phyloP scores from a whole-genome alignment of 1,140 invertebrate genomes.

The Pogonomyrmex californicus region DNA sequence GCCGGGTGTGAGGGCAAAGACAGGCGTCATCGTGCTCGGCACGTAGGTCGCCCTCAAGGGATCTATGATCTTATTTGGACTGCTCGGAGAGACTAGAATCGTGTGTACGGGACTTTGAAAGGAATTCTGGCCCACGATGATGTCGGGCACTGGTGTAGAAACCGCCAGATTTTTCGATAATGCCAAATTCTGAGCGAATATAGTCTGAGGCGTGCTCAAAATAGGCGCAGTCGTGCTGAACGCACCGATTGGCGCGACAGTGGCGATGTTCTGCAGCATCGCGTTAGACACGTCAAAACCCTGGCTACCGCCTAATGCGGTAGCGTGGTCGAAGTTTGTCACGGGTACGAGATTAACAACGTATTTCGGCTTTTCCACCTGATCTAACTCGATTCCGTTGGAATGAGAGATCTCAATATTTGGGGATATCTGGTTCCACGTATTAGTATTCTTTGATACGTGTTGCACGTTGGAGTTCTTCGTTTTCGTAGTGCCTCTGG shows the following conservation, averaged over 20 bases:
- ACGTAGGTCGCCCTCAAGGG: conserved; percentile 74
- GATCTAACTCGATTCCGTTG: conserved; percentile 79
- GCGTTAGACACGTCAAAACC: conserved; percentile 84
- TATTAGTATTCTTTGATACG: conserved; percentile 42
- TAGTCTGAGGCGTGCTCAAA: conserved; percentile 71
- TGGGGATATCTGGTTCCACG: conserved; percentile 81
- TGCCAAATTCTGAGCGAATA: conserved; percentile 55
- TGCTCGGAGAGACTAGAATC: conserved; percentile 71
- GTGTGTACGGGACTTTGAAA: conserved; percentile 81
- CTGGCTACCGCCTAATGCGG: conserved; percentile 83
- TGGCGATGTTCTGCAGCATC: conserved; percentile 79
- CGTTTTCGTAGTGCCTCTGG: conserved; percentile 36
- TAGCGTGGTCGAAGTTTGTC: conserved; percentile 83
- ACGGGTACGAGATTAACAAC: conserved; percentile 82
- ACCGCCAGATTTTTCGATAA: conserved; percentile 46
- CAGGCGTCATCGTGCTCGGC: conserved; percentile 80
- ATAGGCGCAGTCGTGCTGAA: conserved; percentile 64
- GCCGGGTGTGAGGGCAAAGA: conserved; percentile 78
- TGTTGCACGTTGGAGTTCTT: conserved; percentile 57
- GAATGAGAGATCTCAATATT: conserved; percentile 80
- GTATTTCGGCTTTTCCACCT: conserved; percentile 83
- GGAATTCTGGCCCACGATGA: conserved; percentile 83
- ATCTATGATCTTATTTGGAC: conserved; percentile 69
- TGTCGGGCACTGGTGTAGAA: conserved; percentile 78
- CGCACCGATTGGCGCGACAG: conserved; percentile 70